Conservation (phyloP, 2,888 invertebrate species). For the Phortica okadai region DNA sequence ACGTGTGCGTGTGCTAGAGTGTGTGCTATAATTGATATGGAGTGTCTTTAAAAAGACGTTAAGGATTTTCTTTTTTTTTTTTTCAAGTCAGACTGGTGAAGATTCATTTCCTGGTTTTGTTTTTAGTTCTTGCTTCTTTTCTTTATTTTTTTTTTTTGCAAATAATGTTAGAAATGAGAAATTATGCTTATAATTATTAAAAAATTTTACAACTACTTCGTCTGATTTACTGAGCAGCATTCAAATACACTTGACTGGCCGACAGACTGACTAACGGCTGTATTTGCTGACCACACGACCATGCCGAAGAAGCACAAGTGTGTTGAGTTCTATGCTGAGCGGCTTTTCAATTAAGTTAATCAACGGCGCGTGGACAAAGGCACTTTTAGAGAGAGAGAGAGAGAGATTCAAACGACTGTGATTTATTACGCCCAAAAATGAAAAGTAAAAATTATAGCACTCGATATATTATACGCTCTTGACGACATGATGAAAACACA, state of each 20-base stretch:
- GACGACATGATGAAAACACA: background rate
- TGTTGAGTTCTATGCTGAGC: background rate
- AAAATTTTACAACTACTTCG: background rate
- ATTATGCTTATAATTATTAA: slow-evolving; percentile 13
- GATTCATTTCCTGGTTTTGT: slow-evolving; percentile 13
- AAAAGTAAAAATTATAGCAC: background rate
- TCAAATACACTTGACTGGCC: slow-evolving; percentile 12
- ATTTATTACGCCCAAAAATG: background rate
- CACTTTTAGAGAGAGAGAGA: background rate
- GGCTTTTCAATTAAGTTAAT: background rate
- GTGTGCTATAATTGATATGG: slow-evolving; percentile 22
- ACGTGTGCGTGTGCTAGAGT: background rate
- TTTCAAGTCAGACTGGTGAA: background rate
- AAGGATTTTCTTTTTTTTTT: slow-evolving; percentile 12
- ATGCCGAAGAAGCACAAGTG: background rate
- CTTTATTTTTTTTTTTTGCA: too few relatives aligned
- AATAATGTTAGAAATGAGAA: background rate
- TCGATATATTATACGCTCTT: background rate
- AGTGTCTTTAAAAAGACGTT: slow-evolving; percentile 15
- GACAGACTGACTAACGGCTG: background rate
- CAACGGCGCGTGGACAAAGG: slow-evolving; percentile 19
- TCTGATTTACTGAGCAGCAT: background rate
- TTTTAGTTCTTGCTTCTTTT: too few relatives aligned
- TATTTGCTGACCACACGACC: background rate
- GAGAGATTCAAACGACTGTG: background rate